Evolutionary conservation across 2,797 vertebrate genomes (phyloP), one percentile per base, ranked within the genome.

Genomic region (Tapirus indicus): DNA sequence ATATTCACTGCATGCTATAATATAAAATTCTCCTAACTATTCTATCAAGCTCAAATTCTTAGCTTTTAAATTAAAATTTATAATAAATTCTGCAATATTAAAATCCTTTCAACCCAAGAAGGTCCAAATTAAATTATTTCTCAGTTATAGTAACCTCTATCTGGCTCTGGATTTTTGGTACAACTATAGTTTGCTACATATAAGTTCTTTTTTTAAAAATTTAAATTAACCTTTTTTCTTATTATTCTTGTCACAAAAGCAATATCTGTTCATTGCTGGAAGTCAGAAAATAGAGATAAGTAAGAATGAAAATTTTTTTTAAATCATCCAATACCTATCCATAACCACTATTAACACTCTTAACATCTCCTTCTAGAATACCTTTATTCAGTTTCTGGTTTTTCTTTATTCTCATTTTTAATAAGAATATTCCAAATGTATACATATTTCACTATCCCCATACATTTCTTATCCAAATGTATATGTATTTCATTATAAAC

Each of bases 71-170:
- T 82, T 64, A 56, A 95, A 88, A 49, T 74, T 23, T 27, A 79
- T 68, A 69, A 92, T 60, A 86, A 47, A 56, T 83, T 93, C 47
- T 91, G 6, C 4, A 69, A 64, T 29, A 18, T 68, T 87, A 86
- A 91, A 95, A 56, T 82, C 94, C 21, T 79, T 97, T 96, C 74
- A 96, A 82, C 14, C 25, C 66, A 94, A 25, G 27, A 96, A 93
- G 35, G 21, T 91, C 29, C 44, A 25, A 75, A 93, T 83, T 66
- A 91, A 80, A 62, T 91, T 58, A 91, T 88, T 95, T 56, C 75
- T 87, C 69, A 62, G 7, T 91, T 94, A 80, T 4, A 91, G 66
- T 72, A 89, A 75, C 29, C 35, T 72, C 25, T 72, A 35, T 49
- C 62, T 83, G 64, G 58, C 29, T 75, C 27, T 66, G 35, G 54